These are phyloP conservation scores for Cantharis rufa DNA, from an alignment of 2,888 invertebrate genomes.

Conservation along the genomic window DNA sequence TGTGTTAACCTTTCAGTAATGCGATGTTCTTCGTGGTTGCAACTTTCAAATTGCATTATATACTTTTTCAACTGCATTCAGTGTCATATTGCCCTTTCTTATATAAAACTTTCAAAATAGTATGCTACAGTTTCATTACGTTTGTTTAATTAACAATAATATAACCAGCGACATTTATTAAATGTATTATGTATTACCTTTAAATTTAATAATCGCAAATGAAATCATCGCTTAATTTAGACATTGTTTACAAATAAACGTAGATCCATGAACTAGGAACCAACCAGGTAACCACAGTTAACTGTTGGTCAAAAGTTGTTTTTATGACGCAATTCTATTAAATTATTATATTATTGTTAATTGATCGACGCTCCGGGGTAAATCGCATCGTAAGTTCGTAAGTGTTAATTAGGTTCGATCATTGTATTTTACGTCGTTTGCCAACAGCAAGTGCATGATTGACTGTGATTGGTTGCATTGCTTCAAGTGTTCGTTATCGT, in stretches of 20 bases:
- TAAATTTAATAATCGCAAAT: background rate
- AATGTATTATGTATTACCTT: background rate
- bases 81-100: background rate
- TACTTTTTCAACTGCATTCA: background rate
- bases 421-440: background rate
- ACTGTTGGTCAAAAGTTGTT: background rate
- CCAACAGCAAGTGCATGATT: slow-evolving; percentile 4
- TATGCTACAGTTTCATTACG: background rate
- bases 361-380: slow-evolving; percentile 1
- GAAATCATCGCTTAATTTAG: slow-evolving; percentile 30
- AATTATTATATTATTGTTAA: slow-evolving; percentile 5
- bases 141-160: background rate
- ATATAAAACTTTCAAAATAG: background rate
- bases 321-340: background rate
- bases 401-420: background rate
- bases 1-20: background rate
- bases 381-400: background rate
- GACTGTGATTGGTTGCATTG: background rate
- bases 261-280: slow-evolving; percentile 13
- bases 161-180: background rate
- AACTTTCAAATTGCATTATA: background rate
- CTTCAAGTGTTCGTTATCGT: background rate
- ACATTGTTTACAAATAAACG: slow-evolving; percentile 19
- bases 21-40: background rate
- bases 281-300: slow-evolving; percentile 1